phyloP scores from a whole-genome alignment of 2,797 vertebrate genomes.

The Podargus strigoides region DNA sequence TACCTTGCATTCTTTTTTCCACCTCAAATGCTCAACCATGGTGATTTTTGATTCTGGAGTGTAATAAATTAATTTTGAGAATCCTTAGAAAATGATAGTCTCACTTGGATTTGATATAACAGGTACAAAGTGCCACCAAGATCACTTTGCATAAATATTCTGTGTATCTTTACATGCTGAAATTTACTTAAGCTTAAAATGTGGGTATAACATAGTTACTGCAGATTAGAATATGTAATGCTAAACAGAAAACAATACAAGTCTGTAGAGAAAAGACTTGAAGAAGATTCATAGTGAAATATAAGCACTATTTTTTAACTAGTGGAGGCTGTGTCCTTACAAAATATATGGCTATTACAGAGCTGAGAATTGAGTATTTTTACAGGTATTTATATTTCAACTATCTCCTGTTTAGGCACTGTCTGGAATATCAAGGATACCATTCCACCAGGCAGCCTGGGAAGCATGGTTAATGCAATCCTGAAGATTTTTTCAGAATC shows the following conservation, averaged over 20 bases:
- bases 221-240: neutral
- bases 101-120: neutral
- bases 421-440: constrained; percentile 90
- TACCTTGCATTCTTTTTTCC: neutral
- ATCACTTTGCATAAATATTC: neutral
- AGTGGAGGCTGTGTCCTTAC: neutral
- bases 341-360: neutral
- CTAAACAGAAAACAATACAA: neutral
- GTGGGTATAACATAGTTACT: neutral
- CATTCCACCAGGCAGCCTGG: constrained; percentile 82
- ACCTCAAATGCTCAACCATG: neutral
- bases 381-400: neutral
- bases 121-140: neutral
- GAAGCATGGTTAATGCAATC: constrained; percentile 83
- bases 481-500: constrained; percentile 83
- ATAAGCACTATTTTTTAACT: neutral
- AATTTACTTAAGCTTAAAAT: neutral
- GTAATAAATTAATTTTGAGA: neutral
- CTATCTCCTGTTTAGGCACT: constrained; percentile 74
- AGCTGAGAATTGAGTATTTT: neutral
- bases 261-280: neutral
- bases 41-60: neutral
- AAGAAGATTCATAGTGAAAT: neutral
- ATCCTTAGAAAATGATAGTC: neutral
- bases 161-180: neutral